These are phyloP conservation scores for Ceryle rudis DNA, from an alignment of 2,797 vertebrate species.

Conservation along the genomic window DNA sequence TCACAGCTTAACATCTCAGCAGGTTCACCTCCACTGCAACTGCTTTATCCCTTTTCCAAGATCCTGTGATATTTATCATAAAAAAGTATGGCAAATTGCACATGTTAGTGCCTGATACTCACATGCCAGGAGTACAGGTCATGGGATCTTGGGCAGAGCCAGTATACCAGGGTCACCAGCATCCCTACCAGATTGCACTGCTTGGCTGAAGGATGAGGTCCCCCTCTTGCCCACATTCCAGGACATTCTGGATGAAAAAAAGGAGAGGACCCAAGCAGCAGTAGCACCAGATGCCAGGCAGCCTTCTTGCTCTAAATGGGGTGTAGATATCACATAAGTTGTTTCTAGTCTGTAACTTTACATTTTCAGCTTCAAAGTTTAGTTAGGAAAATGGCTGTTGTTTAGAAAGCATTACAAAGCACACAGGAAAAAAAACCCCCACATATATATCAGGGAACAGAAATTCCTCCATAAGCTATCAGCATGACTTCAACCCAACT, in stretches of 20 bases:
- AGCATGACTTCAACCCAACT: background rate
- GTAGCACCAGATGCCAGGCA: background rate
- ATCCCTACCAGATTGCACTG: background rate
- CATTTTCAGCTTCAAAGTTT: background rate
- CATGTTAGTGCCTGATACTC: background rate
- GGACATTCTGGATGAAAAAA: background rate
- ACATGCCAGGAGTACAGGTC: background rate
- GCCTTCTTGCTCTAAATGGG: background rate
- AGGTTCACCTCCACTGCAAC: background rate
- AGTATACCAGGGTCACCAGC: background rate
- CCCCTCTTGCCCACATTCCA: background rate
- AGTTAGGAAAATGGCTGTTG: background rate
- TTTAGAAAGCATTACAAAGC: background rate
- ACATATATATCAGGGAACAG: background rate
- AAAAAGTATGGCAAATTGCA: background rate
- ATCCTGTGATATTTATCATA: background rate
- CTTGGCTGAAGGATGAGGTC: background rate
- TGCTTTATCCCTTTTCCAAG: background rate
- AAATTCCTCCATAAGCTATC: background rate
- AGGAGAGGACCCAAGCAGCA: background rate
- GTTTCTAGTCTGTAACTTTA: background rate
- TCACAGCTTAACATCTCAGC: background rate
- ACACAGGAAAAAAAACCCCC: background rate
- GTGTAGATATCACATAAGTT: background rate
- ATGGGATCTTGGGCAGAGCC: fast-evolving